Conservation (phyloP, 2,797 vertebrate genomes). For the Falco peregrinus region DNA sequence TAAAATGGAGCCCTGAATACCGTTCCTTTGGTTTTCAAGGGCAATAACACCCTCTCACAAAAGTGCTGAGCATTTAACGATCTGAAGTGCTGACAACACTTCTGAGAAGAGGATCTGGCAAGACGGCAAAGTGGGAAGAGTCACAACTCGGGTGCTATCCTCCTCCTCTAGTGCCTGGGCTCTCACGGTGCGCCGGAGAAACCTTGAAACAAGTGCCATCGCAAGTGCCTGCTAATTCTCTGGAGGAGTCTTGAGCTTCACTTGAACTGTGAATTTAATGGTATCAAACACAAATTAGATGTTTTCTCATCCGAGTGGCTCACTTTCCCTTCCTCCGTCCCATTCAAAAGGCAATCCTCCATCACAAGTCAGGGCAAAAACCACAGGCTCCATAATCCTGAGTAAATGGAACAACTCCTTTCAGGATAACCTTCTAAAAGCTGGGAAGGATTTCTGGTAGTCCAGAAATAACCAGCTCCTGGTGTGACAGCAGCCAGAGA, state of each 20-base stretch:
- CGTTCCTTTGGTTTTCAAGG: neutral
- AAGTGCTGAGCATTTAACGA: neutral
- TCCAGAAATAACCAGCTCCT: neutral
- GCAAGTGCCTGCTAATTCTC: neutral
- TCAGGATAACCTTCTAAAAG: neutral
- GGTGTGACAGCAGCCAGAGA: too few species aligned
- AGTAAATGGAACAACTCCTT: neutral
- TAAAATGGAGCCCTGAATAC: neutral
- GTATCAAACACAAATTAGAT: neutral
- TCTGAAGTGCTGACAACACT: neutral
- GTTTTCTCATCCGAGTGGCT: neutral
- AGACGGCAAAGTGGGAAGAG: neutral
- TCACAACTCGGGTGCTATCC: accelerated
- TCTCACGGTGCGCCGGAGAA: neutral
- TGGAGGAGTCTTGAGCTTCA: neutral
- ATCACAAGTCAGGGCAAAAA: neutral
- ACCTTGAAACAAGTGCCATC: neutral
- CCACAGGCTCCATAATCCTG: neutral
- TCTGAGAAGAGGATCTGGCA: neutral
- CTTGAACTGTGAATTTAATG: neutral
- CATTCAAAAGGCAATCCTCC: neutral
- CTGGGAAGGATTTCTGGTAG: neutral
- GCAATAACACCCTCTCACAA: neutral
- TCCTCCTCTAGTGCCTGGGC: neutral
- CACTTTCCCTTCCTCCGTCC: neutral